These are phyloP conservation scores for Fulica atra DNA, from an alignment of 2,113 vertebrate species.

Conservation along the genomic window DNA sequence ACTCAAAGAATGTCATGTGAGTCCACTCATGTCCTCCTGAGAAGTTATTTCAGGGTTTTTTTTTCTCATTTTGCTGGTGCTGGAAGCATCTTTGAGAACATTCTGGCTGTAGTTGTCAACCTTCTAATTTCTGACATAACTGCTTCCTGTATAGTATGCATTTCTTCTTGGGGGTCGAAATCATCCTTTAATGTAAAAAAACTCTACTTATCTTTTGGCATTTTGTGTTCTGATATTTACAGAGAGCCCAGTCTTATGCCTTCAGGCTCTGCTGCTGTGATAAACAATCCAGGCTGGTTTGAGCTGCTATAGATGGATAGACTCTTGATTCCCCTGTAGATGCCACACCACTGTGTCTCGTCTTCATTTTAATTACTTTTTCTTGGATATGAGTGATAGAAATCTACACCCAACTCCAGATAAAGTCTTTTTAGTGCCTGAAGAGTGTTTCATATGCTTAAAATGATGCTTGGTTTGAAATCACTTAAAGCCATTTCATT, in stretches of 20 bases:
- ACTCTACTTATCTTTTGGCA: neutral
- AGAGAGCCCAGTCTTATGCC: neutral
- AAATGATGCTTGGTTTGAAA: neutral
- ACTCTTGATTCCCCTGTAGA: neutral
- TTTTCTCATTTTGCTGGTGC: neutral
- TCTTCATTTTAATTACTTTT: slow-evolving; percentile 12
- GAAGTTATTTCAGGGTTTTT: neutral
- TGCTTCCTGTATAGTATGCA: neutral
- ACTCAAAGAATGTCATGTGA: neutral
- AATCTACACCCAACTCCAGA: neutral
- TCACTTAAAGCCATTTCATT: slow-evolving; percentile 12
- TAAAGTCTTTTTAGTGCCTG: neutral
- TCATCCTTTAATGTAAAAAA: slow-evolving; percentile 11
- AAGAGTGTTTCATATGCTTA: neutral
- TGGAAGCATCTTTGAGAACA: neutral
- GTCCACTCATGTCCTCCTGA: neutral
- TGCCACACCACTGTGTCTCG: slow-evolving; percentile 8
- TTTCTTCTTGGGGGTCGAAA: neutral
- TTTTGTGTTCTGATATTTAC: neutral
- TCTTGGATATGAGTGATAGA: slow-evolving; percentile 2
- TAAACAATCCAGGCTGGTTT: slow-evolving; percentile 3
- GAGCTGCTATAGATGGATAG: neutral
- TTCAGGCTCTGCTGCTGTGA: neutral
- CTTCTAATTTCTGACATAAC: neutral
- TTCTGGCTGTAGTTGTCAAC: neutral